Evolutionary conservation across 1,140 invertebrate genomes (phyloP), one percentile per base, ranked within the genome.

Genomic region (Brachionus calyciflorus): DNA sequence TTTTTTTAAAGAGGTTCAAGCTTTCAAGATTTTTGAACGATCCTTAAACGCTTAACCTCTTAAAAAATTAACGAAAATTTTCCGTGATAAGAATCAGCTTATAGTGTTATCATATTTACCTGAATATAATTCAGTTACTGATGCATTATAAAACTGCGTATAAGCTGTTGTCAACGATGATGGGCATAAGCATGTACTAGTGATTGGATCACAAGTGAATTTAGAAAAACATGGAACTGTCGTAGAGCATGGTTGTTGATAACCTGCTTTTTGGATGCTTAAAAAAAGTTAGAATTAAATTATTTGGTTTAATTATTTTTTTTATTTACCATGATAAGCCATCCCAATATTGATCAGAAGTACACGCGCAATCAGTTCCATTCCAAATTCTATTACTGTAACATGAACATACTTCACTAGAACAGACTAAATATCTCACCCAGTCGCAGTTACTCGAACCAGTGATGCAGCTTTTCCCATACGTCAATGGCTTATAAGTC

Each of bases 161-260:
- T 73, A 73, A 41, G 26, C 9, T 17, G 26, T 10, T 1, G 46
- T 3, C 5, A 46, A 73, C 3, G 24, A 21, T 3, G 69, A 73
- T 37, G 69, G 69, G 40, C 69, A 73, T 30, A 73, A 41, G 26
- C 69, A 73, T 41, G 69, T 73, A 24, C 51, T 51, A 21, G 69
- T 73, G 9, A 73, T 51, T 28, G 46, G 24, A 73, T 73, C 69
- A 40, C 69, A 73, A 1, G 51, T 41, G 10, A 73, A 73, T 21
- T 49, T 49, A 6, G 17, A 26, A 55, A 28, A 51, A 26, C 69
- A 73, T 40, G 69, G 69, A 24, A 65, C 24, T 9, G n/a, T 44
- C 4, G 46, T 6, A 21, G 46, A 51, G 24, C 69, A 73, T 21
- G 46, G 46, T 19, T 73, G 46, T 40, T 73, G 69, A 55, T 53